A percentile compares a stretch with the other conserved stretches of the same genome.
phyloP scores from a whole-genome alignment of 1,140 invertebrate genomes.

The Onthophagus taurus region DNA sequence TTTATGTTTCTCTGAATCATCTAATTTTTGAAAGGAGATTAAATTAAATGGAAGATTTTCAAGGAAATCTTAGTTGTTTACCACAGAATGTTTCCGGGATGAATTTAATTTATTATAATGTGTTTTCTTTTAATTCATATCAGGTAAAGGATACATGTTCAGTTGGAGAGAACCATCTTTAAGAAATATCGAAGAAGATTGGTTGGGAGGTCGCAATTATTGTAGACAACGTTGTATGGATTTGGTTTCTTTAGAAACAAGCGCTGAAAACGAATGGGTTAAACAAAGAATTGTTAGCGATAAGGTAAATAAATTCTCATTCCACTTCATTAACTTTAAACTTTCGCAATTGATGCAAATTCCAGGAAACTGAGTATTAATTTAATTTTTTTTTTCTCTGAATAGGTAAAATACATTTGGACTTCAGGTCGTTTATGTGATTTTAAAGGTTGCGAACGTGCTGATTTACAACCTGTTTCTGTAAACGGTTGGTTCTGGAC shows the following conservation, averaged over 20 bases:
- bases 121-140: no score
- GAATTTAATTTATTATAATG: no score
- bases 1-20: no score
- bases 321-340: no score
- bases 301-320: conserved; percentile 63
- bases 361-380: no score
- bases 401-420: conserved; percentile 69
- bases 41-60: no score
- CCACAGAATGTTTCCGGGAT: no score
- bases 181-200: conserved; percentile 64
- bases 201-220: conserved; percentile 71
- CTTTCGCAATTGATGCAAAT: no score
- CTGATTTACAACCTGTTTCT: conserved; percentile 64
- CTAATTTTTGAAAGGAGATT: no score
- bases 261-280: conserved; percentile 72
- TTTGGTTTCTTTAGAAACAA: conserved; percentile 69
- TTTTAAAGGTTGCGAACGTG: conserved; percentile 72
- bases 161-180: conserved; percentile 71
- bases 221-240: conserved; percentile 81
- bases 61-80: no score
- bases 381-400: neutral
- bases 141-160: conserved; percentile 70
- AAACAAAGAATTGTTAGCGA: conserved; percentile 63
- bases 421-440: conserved; percentile 77
- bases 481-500: conserved; percentile 85